These are phyloP conservation scores for Drosophila yooni DNA, from an alignment of 2,888 invertebrate species.

Conservation along the genomic window DNA sequence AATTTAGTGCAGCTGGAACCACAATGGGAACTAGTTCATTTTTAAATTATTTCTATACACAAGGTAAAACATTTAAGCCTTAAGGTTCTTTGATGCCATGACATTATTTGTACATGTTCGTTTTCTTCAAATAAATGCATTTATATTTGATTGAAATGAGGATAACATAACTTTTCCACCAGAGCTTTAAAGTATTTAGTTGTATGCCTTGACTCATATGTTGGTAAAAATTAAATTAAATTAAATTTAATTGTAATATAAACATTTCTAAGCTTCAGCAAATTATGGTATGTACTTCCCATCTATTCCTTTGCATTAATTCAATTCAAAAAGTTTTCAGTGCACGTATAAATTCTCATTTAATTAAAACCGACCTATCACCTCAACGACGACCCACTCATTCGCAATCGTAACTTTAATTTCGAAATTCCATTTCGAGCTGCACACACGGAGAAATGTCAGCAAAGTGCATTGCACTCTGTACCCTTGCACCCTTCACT, in stretches of 20 bases:
- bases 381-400: conserved; percentile 7
- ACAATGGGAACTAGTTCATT: conserved; percentile 20
- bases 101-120: background rate
- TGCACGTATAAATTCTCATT: conserved; percentile 46
- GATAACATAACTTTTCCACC: background rate
- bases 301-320: background rate
- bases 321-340: background rate
- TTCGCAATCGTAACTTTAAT: conserved; percentile 58
- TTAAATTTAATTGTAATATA: too few relatives aligned
- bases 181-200: background rate
- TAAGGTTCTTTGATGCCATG: background rate
- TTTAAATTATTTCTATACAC: background rate
- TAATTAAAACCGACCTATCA: conserved; percentile 41
- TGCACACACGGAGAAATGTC: conserved; percentile 49
- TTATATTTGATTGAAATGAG: background rate
- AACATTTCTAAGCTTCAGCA: background rate
- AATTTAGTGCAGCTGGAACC: background rate
- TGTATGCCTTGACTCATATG: background rate
- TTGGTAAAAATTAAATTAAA: too few relatives aligned
- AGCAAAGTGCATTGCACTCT: conserved; percentile 71
- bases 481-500: conserved; percentile 54
- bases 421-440: conserved; percentile 62
- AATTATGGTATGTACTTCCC: background rate
- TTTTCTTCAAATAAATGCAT: background rate
- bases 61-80: background rate